phyloP scores from a whole-genome alignment of 2,888 invertebrate genomes.

The Rotaria magnacalcarata region DNA sequence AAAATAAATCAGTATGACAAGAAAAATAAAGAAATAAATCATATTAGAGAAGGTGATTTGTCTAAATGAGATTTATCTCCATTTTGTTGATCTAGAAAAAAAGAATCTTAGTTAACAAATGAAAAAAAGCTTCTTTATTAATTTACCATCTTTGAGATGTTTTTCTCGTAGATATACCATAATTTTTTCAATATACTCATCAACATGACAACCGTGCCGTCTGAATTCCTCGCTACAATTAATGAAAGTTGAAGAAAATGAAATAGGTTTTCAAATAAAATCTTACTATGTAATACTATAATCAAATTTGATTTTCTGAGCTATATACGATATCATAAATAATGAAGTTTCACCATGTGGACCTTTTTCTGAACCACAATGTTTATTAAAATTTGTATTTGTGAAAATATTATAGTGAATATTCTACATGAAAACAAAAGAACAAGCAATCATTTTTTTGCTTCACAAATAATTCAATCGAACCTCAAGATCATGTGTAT shows the following conservation, averaged over 20 bases:
- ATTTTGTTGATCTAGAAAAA: background rate
- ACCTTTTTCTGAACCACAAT: background rate
- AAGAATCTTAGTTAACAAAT: background rate
- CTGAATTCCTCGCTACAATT: background rate
- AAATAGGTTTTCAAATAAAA: background rate
- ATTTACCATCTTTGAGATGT: background rate
- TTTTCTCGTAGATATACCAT: background rate
- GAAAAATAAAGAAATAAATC: background rate
- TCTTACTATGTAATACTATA: background rate
- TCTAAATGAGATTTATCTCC: background rate
- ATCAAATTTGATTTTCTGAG: background rate
- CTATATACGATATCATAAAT: background rate
- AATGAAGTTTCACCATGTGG: background rate
- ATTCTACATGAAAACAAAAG: background rate
- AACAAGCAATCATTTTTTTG: background rate
- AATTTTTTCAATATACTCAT: background rate
- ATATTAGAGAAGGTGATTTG: background rate
- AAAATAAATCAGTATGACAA: background rate
- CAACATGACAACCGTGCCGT: background rate
- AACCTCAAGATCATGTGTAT: slow-evolving; percentile 10
- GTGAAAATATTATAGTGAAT: background rate
- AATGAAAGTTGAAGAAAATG: background rate
- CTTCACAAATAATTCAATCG: background rate
- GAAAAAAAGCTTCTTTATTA: background rate
- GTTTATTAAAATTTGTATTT: background rate